A percentile compares a stretch with the other conserved stretches of the same genome.
Conservation (phyloP, 2,888 invertebrate genomes). For the Catocala fraxini region DNA sequence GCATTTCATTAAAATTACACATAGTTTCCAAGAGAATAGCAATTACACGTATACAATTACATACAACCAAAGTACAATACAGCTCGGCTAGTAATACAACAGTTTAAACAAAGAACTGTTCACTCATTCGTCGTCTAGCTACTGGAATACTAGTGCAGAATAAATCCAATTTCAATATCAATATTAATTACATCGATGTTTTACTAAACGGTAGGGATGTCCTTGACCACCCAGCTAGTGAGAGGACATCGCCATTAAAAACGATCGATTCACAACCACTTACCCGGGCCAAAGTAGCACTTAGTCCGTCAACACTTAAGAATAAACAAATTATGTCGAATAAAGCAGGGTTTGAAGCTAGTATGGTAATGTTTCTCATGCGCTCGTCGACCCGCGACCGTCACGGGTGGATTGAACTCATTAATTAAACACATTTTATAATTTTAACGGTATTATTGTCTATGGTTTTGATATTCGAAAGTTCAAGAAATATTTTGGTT, state of each 20-base stretch:
- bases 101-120: too few species aligned
- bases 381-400: conserved; percentile 42
- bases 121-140: too few species aligned
- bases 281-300: background rate
- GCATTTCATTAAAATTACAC: too few species aligned
- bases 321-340: conserved; percentile 16
- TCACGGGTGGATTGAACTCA: conserved; percentile 40
- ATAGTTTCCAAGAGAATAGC: too few species aligned
- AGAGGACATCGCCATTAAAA: background rate
- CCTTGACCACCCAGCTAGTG: background rate
- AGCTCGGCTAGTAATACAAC: too few species aligned
- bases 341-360: conserved; percentile 13
- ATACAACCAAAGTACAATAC: too few species aligned
- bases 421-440: conserved; percentile 40
- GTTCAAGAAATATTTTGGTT: conserved; percentile 7
- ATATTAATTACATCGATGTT: too few species aligned
- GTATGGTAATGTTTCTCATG: conserved; percentile 35
- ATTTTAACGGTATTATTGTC: conserved; percentile 18
- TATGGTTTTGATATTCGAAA: conserved; percentile 11
- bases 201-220: background rate
- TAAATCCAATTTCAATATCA: too few species aligned
- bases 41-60: too few species aligned
- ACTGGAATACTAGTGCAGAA: too few species aligned
- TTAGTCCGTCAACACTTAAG: background rate
- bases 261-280: conserved; percentile 1